Base-by-base conservation (phyloP, 2,797 vertebrate species). In the Cuculus canorus region DNA sequence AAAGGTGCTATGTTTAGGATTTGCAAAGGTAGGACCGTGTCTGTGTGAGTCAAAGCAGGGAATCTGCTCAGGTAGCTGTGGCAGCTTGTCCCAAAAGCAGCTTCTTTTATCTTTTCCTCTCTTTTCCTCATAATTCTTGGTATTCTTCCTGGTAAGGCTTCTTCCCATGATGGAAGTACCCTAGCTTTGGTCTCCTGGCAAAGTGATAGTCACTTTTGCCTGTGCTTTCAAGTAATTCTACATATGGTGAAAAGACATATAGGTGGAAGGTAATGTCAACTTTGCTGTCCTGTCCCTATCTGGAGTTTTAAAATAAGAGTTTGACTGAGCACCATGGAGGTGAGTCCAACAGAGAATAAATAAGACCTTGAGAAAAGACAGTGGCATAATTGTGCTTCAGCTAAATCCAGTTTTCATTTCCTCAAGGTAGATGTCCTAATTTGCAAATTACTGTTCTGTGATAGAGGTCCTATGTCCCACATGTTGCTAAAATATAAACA, bases 391-490 rank as follows among this genome's bases (percentile, higher is more conserved):
- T 92, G 19, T 92, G 24, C n/a, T 54, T 65, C 57, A 10, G 65
- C 65, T 86, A 86, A 96, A 86, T 48, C 45, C 32, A 65, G 39
- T 25, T 77, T 64, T 86, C 82, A 90, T 95, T 83, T 73, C 70
- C 90, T 78, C 72, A 43, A 82, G 96, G 83, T 41, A 75, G 65
- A 82, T 33, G 25, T 57, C 57, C 47, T 83, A 82, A 91, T 92
- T 91, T 81, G 60, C 78, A 92, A 94, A 91, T 90, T 66, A 52
- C 53, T 28, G 13, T 52, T 24, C 89, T 76, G 30, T 52, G 54
- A 88, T 70, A 64, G 68, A 91, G 41, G 33, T 16, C 48, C 77
- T 19, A 2, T 18, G 37, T 89, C 66, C 71, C 37, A 10, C 4
- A 9, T 5, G 73, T 13, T 48, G 82, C 23, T 82, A 47, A 79